phyloP scores from a whole-genome alignment of 1,140 invertebrate genomes.

The Aphaenogaster floridana region DNA sequence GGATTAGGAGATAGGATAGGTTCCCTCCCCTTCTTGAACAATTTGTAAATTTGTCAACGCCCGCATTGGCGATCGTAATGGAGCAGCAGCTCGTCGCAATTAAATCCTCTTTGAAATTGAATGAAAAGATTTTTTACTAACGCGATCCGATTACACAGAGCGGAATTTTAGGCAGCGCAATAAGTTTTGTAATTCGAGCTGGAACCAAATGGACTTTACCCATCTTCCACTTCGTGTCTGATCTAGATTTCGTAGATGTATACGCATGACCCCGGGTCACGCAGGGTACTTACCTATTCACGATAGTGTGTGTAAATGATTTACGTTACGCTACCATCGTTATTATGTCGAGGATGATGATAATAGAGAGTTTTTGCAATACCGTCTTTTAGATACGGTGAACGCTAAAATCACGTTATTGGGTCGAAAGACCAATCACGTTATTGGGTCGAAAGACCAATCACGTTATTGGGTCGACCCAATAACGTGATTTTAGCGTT shows the following conservation, averaged over 20 bases:
- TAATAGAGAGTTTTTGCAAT: too few relatives aligned
- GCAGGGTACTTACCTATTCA: conserved; percentile 84
- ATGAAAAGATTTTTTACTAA: conserved; percentile 54
- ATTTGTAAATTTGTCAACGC: conserved; percentile 52
- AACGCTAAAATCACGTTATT: too few relatives aligned
- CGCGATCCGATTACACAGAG: conserved; percentile 47
- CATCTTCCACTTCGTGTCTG: conserved; percentile 62
- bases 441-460: too few relatives aligned
- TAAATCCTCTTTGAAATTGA: conserved; percentile 32
- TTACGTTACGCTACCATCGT: conserved; percentile 5
- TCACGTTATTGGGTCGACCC: too few relatives aligned
- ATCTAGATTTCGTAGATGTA: conserved; percentile 71
- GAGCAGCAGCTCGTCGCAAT: conserved; percentile 18
- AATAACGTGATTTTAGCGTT: too few relatives aligned
- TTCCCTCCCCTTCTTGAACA: conserved; percentile 17
- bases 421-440: too few relatives aligned
- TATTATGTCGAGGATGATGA: background rate
- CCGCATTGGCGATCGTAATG: conserved; percentile 48
- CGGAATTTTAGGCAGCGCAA: conserved; percentile 41
- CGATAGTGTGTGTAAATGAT: conserved; percentile 65
- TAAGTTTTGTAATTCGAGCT: conserved; percentile 56
- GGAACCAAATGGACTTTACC: conserved; percentile 12
- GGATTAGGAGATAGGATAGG: conserved; percentile 50
- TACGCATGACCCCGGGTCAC: conserved; percentile 81
- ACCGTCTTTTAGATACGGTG: too few relatives aligned